Evolutionary conservation across 2,888 invertebrate species (phyloP).

Genomic region (Drosophila infuscata): DNA sequence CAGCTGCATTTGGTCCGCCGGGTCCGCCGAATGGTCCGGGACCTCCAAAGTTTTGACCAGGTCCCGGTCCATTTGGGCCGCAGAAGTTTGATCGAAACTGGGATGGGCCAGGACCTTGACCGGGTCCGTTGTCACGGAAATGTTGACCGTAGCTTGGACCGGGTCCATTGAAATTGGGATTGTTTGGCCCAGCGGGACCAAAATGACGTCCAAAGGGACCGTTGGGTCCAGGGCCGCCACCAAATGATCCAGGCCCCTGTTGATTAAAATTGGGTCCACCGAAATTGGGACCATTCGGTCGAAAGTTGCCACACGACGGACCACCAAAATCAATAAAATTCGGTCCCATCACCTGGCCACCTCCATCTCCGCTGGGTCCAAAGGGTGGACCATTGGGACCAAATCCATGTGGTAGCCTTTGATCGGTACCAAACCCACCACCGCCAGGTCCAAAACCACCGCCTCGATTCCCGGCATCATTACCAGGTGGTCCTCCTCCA

Average conservation of each 20-base stretch:
- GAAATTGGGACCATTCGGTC: conserved; percentile 14
- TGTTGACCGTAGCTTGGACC: conserved; percentile 34
- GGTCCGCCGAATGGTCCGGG: conserved; percentile 34
- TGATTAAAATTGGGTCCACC: conserved; percentile 34
- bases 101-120: conserved; percentile 27
- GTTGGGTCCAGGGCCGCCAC: conserved; percentile 28
- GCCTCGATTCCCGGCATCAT: conserved; percentile 8
- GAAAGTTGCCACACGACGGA: neutral
- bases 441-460: conserved; percentile 14
- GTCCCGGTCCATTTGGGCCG: conserved; percentile 41
- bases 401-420: conserved; percentile 12
- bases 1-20: conserved; percentile 19
- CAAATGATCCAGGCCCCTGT: conserved; percentile 24
- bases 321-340: conserved; percentile 41
- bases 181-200: conserved; percentile 41
- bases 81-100: conserved; percentile 47
- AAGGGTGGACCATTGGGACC: conserved; percentile 29
- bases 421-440: conserved; percentile 20
- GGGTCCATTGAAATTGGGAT: conserved; percentile 38
- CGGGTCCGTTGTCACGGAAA: conserved; percentile 34
- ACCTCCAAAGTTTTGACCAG: conserved; percentile 35
- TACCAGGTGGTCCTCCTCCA: conserved; percentile 10
- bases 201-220: conserved; percentile 45
- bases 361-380: conserved; percentile 12
- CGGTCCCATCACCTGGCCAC: conserved; percentile 33